A percentile compares a stretch with the other conserved stretches of the same genome.
Conservation (phyloP, 2,888 invertebrate genomes). For the Thera obeliscata region DNA sequence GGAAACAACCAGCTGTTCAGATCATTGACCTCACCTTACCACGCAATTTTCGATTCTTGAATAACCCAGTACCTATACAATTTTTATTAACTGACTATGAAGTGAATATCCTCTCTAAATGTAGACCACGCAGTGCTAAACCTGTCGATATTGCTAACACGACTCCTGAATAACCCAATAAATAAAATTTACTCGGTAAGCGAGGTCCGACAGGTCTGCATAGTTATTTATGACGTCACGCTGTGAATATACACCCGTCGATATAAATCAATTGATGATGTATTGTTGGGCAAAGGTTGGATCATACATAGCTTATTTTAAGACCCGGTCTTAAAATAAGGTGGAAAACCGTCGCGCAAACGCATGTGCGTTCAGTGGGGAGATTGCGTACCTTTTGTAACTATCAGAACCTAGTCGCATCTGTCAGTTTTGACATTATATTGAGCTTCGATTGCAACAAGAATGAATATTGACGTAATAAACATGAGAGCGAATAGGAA, state of each 20-base stretch:
- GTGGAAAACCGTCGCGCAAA: no score
- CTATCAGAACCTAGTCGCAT: no score
- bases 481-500: no score
- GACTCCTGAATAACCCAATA: constrained; percentile 26
- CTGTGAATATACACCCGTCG: constrained; percentile 33
- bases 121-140: constrained; percentile 2
- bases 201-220: constrained; percentile 33
- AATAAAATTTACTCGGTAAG: constrained; percentile 36
- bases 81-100: neutral
- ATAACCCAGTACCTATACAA: no score
- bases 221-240: constrained; percentile 34
- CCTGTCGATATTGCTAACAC: constrained; percentile 16
- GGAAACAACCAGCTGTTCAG: no score
- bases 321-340: neutral
- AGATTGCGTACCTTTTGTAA: no score
- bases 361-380: no score
- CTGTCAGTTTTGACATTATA: no score
- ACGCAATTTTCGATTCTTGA: no score
- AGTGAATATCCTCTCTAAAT: neutral
- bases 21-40: no score
- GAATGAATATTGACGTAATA: no score
- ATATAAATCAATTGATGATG: constrained; percentile 36
- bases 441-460: no score
- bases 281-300: constrained; percentile 20
- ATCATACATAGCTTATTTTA: neutral